Evolutionary conservation across 2,113 vertebrate genomes (phyloP), one percentile per base, ranked within the genome.

Genomic region (Chrysochloris asiatica): DNA sequence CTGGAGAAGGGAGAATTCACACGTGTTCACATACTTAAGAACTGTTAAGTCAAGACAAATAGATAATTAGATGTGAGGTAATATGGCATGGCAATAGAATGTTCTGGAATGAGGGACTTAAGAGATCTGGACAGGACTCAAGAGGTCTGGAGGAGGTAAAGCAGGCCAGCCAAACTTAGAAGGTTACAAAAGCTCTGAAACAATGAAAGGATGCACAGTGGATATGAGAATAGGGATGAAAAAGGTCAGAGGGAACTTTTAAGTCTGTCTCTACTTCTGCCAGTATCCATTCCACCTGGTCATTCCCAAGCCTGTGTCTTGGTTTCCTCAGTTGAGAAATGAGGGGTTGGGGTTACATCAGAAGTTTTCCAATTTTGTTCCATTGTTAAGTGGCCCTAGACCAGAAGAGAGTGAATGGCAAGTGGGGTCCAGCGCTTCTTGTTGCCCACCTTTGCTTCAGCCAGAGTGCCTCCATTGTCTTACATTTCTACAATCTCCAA

Each of bases 291-390:
- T 54, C 22, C 28, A 36, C 14, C 22, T 21, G 26, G 13, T 36
- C 45, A 56, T 41, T 61, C 47, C 52, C 63, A 38, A 43, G 87
- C 73, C 59, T 81, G 45, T 56, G 61, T 82, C 56, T 83, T 48
- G 4, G 41, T 89, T 95, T 90, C 41, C 79, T 41, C 30, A 69
- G 41, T 47, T 45, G 36, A 56, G 33, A 65, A 82, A 79, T 73
- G 56, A 36, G 4, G 1, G 21, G 38, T 83, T 78, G 33, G 28
- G 36, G 33, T 43, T 72, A 75, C 77, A 61, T 83, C 11, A 21
- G 19, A 65, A 71, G 41, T 43, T 89, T 94, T 43, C 56, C 24
- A 52, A 61, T 77, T 75, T 4, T 41, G 2, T 80, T 56, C 54
- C 79, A 59, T 93, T 33, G n/a, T 76, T 22, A 72, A 90, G 12